Evolutionary conservation across 2,113 vertebrate genomes (phyloP).

Genomic region (Corythornis cristatus): DNA sequence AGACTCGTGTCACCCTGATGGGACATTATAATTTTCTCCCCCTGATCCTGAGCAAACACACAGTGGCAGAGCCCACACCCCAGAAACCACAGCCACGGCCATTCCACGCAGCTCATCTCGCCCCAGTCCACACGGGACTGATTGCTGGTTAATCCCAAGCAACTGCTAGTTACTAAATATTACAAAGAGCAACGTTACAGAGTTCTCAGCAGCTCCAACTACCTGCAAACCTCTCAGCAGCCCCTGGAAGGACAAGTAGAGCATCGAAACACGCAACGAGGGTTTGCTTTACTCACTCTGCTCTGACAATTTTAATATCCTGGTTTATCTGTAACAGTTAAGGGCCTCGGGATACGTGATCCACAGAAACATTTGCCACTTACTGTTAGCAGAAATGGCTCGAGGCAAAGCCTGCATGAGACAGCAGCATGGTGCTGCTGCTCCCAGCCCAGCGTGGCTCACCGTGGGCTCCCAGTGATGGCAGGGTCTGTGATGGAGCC

Average conservation of each 20-base stretch:
- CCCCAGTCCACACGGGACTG: background rate
- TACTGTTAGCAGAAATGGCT: slow-evolving; percentile 41
- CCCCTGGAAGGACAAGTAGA: background rate
- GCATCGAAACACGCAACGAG: background rate
- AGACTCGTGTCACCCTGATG: background rate
- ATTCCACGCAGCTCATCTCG: rapidly evolving
- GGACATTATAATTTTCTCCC: background rate
- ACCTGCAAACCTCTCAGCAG: background rate
- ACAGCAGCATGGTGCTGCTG: slow-evolving; percentile 32
- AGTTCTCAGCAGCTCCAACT: background rate
- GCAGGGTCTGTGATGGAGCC: rapidly evolving
- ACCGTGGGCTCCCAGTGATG: rapidly evolving
- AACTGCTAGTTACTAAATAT: too few species aligned
- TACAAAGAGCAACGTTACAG: rapidly evolving
- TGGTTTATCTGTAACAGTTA: slow-evolving; percentile 16
- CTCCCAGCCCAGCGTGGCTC: background rate
- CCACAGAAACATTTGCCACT: background rate
- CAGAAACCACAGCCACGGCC: background rate
- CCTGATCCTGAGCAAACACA: background rate
- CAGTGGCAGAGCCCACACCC: background rate
- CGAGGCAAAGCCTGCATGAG: slow-evolving; percentile 62
- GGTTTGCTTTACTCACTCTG: slow-evolving; percentile 49
- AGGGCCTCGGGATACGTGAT: slow-evolving; percentile 66
- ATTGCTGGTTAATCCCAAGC: background rate
- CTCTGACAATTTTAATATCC: slow-evolving; percentile 71